phyloP scores from a whole-genome alignment of 2,888 invertebrate genomes.

The Nomada fabriciana region DNA sequence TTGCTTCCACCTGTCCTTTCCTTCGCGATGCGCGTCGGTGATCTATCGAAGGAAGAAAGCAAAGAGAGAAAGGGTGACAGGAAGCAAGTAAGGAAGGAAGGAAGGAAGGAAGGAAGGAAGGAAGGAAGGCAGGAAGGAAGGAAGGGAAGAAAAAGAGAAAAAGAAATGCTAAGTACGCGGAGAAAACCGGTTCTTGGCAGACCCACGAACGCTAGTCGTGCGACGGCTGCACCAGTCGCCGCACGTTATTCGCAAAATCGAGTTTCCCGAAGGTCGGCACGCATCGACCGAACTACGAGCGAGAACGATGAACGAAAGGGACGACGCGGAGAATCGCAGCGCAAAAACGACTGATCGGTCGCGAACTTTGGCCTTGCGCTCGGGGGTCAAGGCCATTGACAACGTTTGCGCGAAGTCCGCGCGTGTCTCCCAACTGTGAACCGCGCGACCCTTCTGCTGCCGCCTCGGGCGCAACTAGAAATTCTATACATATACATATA shows the following conservation, averaged over 20 bases:
- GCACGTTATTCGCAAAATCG: background rate
- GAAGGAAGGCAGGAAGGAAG: background rate
- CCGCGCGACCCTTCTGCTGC: constrained; percentile 52
- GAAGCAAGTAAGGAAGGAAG: background rate
- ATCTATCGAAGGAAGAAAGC: background rate
- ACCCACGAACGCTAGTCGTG: background rate
- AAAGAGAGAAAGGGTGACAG: background rate
- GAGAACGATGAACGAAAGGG: background rate
- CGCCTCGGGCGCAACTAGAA: constrained; percentile 50
- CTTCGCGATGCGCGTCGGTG: no score
- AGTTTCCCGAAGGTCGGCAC: background rate
- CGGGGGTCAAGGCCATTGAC: constrained; percentile 76
- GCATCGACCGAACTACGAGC: no score
- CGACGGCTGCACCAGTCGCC: no score
- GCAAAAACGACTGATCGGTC: constrained; percentile 59
- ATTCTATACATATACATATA: no score
- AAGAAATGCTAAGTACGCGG: background rate
- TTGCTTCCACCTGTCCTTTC: background rate
- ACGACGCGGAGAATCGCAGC: constrained; percentile 9
- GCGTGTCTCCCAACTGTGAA: background rate
- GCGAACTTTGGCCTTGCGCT: constrained; percentile 79
- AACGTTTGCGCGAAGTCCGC: constrained; percentile 39
- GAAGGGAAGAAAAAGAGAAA: background rate
- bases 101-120: background rate
- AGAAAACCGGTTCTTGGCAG: constrained; percentile 29